These are phyloP conservation scores for Antechinus stuartii DNA, from an alignment of 2,113 vertebrate species.

Conservation along the genomic window DNA sequence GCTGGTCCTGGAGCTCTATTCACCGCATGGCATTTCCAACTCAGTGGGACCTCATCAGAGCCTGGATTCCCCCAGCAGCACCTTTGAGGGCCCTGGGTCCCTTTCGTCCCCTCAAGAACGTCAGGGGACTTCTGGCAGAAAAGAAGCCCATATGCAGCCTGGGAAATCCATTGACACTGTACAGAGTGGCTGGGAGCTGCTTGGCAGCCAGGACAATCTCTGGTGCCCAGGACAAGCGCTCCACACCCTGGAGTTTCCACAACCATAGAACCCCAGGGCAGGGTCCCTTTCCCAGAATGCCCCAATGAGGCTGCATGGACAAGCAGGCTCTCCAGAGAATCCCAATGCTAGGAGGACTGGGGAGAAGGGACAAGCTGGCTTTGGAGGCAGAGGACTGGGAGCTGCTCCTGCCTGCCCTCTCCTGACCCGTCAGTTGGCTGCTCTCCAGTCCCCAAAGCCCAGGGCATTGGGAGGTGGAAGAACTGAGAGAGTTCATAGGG, in stretches of 20 bases:
- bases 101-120: neutral
- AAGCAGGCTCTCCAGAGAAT: neutral
- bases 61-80: neutral
- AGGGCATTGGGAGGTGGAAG: neutral
- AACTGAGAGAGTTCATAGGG: neutral
- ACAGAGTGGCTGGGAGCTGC: neutral
- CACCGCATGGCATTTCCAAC: neutral
- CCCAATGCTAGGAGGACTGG: neutral
- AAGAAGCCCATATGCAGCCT: neutral
- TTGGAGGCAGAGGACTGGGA: neutral
- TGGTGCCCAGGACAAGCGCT: neutral
- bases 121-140: neutral
- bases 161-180: neutral
- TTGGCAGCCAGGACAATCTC: neutral
- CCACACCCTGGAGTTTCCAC: neutral
- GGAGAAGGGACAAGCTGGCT: neutral
- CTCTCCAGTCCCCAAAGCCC: neutral
- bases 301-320: neutral
- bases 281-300: neutral
- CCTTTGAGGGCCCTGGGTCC: neutral
- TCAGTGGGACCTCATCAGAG: neutral
- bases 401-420: too few species aligned
- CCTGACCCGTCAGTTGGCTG: too few species aligned
- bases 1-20: neutral
- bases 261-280: neutral